Evolutionary conservation across 2,113 vertebrate genomes (phyloP).

Genomic region (Carassius auratus): DNA sequence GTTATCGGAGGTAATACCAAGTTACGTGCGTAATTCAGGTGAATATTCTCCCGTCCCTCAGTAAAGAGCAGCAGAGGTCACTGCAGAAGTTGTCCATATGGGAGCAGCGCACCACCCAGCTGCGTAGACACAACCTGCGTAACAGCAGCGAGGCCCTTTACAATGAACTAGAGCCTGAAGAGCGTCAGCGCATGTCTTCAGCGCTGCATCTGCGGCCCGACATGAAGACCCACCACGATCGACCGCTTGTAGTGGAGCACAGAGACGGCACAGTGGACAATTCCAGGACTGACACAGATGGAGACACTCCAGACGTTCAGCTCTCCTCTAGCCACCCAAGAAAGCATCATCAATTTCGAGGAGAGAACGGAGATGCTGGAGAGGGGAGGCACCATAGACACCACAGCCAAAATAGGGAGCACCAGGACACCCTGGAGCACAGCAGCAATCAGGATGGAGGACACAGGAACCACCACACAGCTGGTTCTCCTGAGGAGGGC

Average conservation of each 20-base stretch:
- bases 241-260: conserved; percentile 82
- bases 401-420: conserved; percentile 83
- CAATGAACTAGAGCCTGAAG: conserved; percentile 90
- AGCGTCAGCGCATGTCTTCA: conserved; percentile 81
- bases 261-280: conserved; percentile 57
- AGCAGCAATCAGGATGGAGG: conserved; percentile 76
- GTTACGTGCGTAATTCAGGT: conserved; percentile 50
- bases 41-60: conserved; percentile 60
- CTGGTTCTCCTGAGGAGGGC: conserved; percentile 80
- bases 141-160: conserved; percentile 91
- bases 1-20: not conserved
- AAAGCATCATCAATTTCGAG: conserved; percentile 85
- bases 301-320: conserved; percentile 49
- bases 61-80: conserved; percentile 88
- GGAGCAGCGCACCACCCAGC: conserved; percentile 95
- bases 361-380: conserved; percentile 66
- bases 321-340: conserved; percentile 63
- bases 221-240: conserved; percentile 92
- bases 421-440: conserved; percentile 73
- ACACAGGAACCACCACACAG: conserved; percentile 79
- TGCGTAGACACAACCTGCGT: conserved; percentile 89
- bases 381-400: conserved; percentile 72
- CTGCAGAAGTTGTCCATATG: conserved; percentile 90
- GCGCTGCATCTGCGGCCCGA: conserved; percentile 88
- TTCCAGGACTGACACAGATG: conserved; percentile 14